These are phyloP conservation scores for Ochropleura plecta DNA, from an alignment of 2,888 invertebrate species.

Conservation along the genomic window DNA sequence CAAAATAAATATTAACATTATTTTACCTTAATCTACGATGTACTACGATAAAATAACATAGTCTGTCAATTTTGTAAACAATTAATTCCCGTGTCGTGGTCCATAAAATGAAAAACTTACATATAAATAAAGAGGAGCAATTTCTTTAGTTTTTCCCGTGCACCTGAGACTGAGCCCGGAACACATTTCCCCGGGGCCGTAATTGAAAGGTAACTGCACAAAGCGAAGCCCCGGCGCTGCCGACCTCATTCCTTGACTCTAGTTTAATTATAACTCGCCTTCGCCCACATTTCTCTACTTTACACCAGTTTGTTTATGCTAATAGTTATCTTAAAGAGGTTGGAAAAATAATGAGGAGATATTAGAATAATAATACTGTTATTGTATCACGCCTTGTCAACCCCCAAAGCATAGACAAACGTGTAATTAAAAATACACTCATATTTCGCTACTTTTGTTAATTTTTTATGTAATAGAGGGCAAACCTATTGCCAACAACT, in stretches of 20 bases:
- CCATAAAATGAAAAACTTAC: slow-evolving; percentile 1
- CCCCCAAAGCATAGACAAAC: too few species aligned
- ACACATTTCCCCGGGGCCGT: slow-evolving; percentile 61
- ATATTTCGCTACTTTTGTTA: too few species aligned
- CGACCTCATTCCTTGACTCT: slow-evolving; percentile 77
- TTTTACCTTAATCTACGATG: too few species aligned
- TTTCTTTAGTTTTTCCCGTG: slow-evolving; percentile 45
- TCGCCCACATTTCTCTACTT: slow-evolving; percentile 68
- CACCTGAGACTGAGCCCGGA: slow-evolving; percentile 30
- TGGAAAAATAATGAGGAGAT: neutral
- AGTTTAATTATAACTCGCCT: slow-evolving; percentile 77
- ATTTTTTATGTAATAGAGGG: too few species aligned
- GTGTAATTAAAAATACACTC: too few species aligned
- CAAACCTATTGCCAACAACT: too few species aligned
- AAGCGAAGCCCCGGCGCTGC: slow-evolving; percentile 69
- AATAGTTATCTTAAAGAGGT: slow-evolving; percentile 50
- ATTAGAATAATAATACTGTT: neutral
- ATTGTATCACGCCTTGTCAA: too few species aligned
- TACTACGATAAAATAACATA: neutral
- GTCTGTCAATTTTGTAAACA: neutral
- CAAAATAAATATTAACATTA: too few species aligned
- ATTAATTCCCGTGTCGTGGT: neutral
- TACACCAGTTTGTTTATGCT: slow-evolving; percentile 49
- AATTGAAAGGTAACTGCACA: slow-evolving; percentile 71
- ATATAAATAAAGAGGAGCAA: slow-evolving; percentile 41